Percentiles rank a stretch among this genome's conserved stretches.
These are phyloP conservation scores for Germaria angustata DNA, from an alignment of 2,888 invertebrate species.

Conservation along the genomic window DNA sequence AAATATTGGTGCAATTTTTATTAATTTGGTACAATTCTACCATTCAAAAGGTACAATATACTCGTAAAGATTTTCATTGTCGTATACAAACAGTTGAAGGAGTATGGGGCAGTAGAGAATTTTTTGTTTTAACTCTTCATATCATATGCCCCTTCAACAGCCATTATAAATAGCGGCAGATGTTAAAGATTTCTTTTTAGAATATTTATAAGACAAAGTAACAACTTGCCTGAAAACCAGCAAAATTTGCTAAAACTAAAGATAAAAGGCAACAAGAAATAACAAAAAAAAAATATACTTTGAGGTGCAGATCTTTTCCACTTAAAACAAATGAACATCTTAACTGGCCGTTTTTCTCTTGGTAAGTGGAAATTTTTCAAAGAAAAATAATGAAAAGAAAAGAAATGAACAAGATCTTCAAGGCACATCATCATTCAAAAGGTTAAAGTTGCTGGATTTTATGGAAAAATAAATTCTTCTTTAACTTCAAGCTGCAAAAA, in stretches of 20 bases:
- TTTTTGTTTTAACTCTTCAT: neutral
- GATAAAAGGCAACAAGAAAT: neutral
- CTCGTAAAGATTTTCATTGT: too few relatives aligned
- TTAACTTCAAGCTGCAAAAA: slow-evolving; percentile 42
- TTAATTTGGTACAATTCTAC: too few relatives aligned
- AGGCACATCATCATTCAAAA: slow-evolving; percentile 54
- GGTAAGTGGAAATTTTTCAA: neutral
- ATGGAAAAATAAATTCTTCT: slow-evolving; percentile 58
- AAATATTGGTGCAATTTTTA: too few relatives aligned
- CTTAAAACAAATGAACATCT: slow-evolving; percentile 25
- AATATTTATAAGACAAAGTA: slow-evolving; percentile 24
- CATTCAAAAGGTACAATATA: too few relatives aligned
- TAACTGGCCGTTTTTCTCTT: slow-evolving; percentile 11
- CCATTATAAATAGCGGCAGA: slow-evolving; percentile 56
- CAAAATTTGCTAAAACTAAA: slow-evolving; percentile 20
- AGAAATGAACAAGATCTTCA: neutral
- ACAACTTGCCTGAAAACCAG: neutral
- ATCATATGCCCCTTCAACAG: slow-evolving; percentile 48
- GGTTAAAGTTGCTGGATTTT: slow-evolving; percentile 60
- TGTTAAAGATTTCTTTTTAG: slow-evolving; percentile 59
- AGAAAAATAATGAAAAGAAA: neutral
- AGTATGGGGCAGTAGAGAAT: slow-evolving; percentile 7
- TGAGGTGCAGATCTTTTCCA: slow-evolving; percentile 7
- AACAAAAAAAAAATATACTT: neutral
- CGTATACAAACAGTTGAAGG: too few relatives aligned